Base-by-base conservation (phyloP, 2,888 invertebrate genomes). In the Drosophila anceps region DNA sequence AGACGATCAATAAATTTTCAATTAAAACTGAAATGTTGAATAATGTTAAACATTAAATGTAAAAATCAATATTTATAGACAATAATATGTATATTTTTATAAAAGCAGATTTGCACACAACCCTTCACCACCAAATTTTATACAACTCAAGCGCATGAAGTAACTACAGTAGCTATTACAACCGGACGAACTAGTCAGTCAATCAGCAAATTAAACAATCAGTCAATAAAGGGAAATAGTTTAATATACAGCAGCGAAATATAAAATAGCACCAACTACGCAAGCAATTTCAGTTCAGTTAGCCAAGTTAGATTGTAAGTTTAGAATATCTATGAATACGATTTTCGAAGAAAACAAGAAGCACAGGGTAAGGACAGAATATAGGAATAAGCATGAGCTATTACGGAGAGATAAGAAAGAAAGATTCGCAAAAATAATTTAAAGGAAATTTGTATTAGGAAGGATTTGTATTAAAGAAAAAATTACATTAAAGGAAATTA, bases 111-210 rank as follows among this genome's bases (percentile, higher is more conserved):
- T 18, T 50, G 31, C 50, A 33, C 6, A 50, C 50, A 33, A 50
- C 31, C 50, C 18, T 20, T 20, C 20, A 8, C 8, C 10, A 13
- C 8, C 13, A 50, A 12, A n/a, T 31, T 9, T 31, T 0, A n/a
- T 12, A 18, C 29, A 50, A 33, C 18, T 31, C 31, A 33, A 33
- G 12, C 29, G n/a, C 1, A 43, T 43, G 20, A 43, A 20, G 43
- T 29, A 48, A 48, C 46, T 46, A 15, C 24, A 27, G 46, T 46
- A 46, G 27, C 27, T 31, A 29, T 29, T 48, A 31, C 50, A 50
- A 31, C 31, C 50, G 31, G 31, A 31, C 50, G 18, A 18, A 31
- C 31, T 13, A 50, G 48, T 31, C 31, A 31, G 50, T 31, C 18
- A 31, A 31, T 31, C 31, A 18, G 18, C n/a, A 50, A 50, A 18